Evolutionary conservation across 23 tunicate species (phyloP), one percentile per base, ranked within the genome.

Genomic region (Phallusia fumigata): DNA sequence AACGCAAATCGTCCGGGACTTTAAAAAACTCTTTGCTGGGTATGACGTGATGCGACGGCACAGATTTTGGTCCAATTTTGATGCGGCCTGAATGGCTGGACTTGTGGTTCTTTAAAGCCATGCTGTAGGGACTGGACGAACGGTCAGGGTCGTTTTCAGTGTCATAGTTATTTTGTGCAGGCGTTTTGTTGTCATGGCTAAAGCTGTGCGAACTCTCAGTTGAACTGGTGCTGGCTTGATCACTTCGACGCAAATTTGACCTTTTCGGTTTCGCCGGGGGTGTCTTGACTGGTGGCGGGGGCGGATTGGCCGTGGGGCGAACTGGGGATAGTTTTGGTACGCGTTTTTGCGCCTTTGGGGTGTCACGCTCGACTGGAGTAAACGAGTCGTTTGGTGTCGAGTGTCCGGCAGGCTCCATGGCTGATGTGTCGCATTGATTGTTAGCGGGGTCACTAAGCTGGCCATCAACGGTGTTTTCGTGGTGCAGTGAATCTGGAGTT

Each of bases 61-160:
- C 69, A 6, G 75, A 2, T 31, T 86, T 80, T 45, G 18, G 52
- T 16, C 80, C 84, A 50, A 36, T 78, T 74, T 86, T 86, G 24
- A 86, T 73, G 6, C 90, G 74, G 6, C 90, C 90, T 15, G 90
- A 86, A 52, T 86, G 80, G 11, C 84, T 65, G n/a, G 90, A 80
- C 31, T 78, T 72, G 65, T 80, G 90, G 36, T 80, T 86, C 52
- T 86, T 79, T 15, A 86, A 26, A 30, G 90, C 90, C 6, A 47
- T 13, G 33, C 75, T 52, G 34, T 80, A 86, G 0, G 90, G 90
- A 36, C 90, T 86, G 1, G 53, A 0, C 16, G 84, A 35, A 22
- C 90, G 84, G 19, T 80, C 84, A 0, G 0, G 28, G n/a, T 5
- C 6, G 22, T 33, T 64, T 12, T 32, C 33, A 52, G 11, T 52